Percentiles rank a stretch among this genome's conserved stretches.
phyloP scores from a whole-genome alignment of 2,888 invertebrate genomes.

The Salpingus planirostris region DNA sequence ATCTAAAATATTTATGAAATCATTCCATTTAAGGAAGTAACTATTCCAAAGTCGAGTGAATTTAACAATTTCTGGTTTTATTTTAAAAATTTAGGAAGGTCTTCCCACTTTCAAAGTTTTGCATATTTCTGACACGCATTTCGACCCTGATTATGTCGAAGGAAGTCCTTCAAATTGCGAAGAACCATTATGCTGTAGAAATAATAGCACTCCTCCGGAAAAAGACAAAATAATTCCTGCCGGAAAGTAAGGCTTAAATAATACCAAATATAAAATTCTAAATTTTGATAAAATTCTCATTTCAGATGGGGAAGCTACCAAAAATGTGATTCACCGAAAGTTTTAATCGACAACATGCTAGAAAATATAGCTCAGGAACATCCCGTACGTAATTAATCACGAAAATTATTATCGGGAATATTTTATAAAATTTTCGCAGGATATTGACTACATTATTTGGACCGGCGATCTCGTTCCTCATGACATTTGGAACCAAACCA shows the following conservation, averaged over 20 bases:
- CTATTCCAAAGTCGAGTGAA: no score
- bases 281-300: background rate
- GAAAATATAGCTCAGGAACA: conserved; percentile 76
- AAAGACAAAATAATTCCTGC: conserved; percentile 60
- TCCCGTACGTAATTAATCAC: no score
- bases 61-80: no score
- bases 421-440: conserved; percentile 45
- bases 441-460: conserved; percentile 90
- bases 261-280: conserved; percentile 5
- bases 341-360: conserved; percentile 85
- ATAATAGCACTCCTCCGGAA: conserved; percentile 65
- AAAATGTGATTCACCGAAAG: conserved; percentile 86
- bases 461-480: conserved; percentile 95
- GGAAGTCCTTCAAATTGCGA: conserved; percentile 86
- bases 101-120: conserved; percentile 85
- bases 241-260: conserved; percentile 46
- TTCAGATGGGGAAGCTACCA: conserved; percentile 86
- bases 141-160: conserved; percentile 84
- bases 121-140: conserved; percentile 92
- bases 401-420: conserved; percentile 13
- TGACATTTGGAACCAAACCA: conserved; percentile 89
- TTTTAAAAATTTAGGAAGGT: conserved; percentile 48
- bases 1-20: no score
- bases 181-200: conserved; percentile 87
- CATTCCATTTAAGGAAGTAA: no score